Evolutionary conservation across 2,888 invertebrate genomes (phyloP).

Genomic region (Zygaena filipendulae): DNA sequence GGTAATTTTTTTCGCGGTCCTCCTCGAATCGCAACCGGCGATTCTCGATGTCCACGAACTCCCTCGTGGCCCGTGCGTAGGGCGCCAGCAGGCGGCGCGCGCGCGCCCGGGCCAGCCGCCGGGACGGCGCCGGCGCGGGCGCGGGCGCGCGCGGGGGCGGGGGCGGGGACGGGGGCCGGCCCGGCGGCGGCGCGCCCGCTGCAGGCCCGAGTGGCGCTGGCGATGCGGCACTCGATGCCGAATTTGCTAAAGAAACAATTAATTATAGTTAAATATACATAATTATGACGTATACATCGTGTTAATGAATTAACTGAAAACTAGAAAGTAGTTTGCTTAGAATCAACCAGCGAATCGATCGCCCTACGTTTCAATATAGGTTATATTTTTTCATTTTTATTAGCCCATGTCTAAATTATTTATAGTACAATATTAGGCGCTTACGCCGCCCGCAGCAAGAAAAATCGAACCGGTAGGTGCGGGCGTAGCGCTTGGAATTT

Average conservation of each 20-base stretch:
- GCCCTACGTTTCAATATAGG: no score
- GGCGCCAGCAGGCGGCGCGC: background rate
- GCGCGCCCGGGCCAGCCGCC: background rate
- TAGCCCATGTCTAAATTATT: no score
- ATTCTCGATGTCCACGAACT: conserved; percentile 3
- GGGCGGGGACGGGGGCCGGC: background rate
- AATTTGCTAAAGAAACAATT: background rate
- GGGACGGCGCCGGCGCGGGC: background rate
- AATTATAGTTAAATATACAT: background rate
- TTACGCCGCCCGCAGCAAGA: no score
- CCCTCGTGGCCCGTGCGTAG: conserved; percentile 2
- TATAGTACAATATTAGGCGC: no score
- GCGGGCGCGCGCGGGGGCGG: background rate
- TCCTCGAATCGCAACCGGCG: no score
- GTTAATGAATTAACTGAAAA: no score
- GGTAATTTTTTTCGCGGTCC: conserved; percentile 1
- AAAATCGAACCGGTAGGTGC: no score
- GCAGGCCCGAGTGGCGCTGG: background rate
- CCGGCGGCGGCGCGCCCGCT: background rate
- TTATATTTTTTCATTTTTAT: no score
- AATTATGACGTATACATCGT: background rate
- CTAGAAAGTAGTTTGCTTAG: no score
- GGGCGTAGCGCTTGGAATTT: no score
- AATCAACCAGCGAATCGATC: no score
- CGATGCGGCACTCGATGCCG: background rate